These are phyloP conservation scores for Cydia fagiglandana DNA, from an alignment of 1,140 invertebrate species.

Conservation along the genomic window DNA sequence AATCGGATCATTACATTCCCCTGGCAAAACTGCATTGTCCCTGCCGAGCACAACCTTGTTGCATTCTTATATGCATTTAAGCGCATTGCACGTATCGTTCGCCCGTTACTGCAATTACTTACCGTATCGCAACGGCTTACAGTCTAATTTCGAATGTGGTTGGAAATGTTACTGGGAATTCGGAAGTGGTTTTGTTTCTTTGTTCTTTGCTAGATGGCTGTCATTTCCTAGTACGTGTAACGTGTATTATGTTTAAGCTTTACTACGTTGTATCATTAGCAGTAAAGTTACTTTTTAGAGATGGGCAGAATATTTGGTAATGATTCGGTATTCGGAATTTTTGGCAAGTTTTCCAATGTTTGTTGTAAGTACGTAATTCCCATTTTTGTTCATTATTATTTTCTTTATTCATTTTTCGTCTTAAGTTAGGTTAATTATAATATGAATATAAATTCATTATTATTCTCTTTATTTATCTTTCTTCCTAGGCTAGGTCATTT, in stretches of 20 bases:
- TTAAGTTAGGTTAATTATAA: too few species aligned
- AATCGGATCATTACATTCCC: slow-evolving; percentile 15
- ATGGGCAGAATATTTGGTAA: too few species aligned
- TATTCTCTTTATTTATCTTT: too few species aligned
- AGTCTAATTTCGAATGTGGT: background rate
- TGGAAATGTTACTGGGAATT: slow-evolving; percentile 11
- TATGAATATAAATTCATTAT: too few species aligned
- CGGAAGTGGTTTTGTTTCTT: slow-evolving; percentile 3
- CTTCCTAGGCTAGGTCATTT: too few species aligned
- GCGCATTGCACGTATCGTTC: slow-evolving; percentile 22
- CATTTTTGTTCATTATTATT: too few species aligned
- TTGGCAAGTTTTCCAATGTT: too few species aligned
- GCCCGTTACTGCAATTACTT: background rate
- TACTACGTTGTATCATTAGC: background rate
- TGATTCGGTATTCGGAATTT: too few species aligned
- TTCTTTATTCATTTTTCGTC: too few species aligned
- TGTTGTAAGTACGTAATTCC: too few species aligned
- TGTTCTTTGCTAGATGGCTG: background rate
- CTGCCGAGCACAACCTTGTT: slow-evolving; percentile 17
- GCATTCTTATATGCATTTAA: slow-evolving; percentile 28
- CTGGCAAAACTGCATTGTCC: slow-evolving; percentile 12
- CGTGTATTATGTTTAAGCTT: background rate
- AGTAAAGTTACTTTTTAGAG: background rate
- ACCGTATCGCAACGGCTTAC: background rate
- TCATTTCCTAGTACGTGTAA: background rate